phyloP scores from a whole-genome alignment of 2,113 vertebrate species.

The Grammomys dolichurus region DNA sequence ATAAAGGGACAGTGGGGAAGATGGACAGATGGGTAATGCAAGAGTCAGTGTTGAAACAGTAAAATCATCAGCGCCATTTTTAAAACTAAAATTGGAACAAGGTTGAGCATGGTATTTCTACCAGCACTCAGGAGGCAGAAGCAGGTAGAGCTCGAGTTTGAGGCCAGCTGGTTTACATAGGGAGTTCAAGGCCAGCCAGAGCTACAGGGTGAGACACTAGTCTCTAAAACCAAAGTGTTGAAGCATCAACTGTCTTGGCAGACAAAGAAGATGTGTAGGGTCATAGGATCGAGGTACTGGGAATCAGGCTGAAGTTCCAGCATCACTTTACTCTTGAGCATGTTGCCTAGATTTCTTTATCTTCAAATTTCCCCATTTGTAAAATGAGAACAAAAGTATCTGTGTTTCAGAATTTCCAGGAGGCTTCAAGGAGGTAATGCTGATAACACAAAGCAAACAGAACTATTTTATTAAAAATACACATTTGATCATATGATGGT shows the following conservation, averaged over 20 bases:
- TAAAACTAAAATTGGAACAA: neutral
- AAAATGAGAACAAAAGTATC: neutral
- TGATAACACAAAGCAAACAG: neutral
- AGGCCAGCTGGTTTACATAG: neutral
- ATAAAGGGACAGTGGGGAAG: neutral
- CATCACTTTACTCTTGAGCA: neutral
- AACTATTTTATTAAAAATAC: neutral
- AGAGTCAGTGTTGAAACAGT: neutral
- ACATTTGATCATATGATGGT: neutral
- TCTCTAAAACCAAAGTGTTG: neutral
- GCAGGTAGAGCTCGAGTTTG: neutral
- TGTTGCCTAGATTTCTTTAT: neutral
- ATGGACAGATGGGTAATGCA: neutral
- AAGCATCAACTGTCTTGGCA: neutral
- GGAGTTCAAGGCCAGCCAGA: neutral
- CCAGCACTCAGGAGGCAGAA: neutral
- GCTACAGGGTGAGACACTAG: neutral
- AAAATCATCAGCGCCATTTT: neutral
- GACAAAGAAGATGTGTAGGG: neutral
- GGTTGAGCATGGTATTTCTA: too few relatives aligned
- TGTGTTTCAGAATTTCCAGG: neutral
- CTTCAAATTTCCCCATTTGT: neutral
- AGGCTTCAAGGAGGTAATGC: neutral
- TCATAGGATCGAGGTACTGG: fast-evolving
- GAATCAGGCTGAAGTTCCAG: neutral